Evolutionary conservation across 1,140 invertebrate species (phyloP), one percentile per base, ranked within the genome.

Genomic region (Scaptodrosophila lebanonensis): DNA sequence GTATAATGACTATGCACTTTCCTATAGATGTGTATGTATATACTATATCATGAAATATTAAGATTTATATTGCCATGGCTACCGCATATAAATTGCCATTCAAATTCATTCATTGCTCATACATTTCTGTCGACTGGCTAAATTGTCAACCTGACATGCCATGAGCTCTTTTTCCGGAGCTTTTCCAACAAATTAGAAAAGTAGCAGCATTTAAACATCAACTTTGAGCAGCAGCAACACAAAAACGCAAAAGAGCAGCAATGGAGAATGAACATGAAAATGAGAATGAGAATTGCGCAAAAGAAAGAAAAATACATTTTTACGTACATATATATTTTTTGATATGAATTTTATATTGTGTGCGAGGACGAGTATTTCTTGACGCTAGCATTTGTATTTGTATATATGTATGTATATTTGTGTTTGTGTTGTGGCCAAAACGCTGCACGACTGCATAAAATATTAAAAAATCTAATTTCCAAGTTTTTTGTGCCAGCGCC

Each of bases 381-480:
- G n/a, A n/a, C n/a, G n/a, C n/a, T n/a, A n/a, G n/a, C n/a, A n/a
- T n/a, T n/a, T n/a, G n/a, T n/a, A n/a, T n/a, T 25, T 25, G 22
- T 25, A 25, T 25, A 8, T 8, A 8, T 25, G 22, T 25, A 8
- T 25, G 22, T 25, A 8, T 25, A 25, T 25, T 43, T 57, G 65
- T 75, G 64, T 73, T 44, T 44, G 57, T 49, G 59, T 60, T 65
- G 45, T 57, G 48, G 52, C 71, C 69, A 75, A 50, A 76, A 65
- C 52, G 72, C 57, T 59, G 62, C 60, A 65, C 60, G 62, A 65
- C 57, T 65, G 63, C 53, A 76, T 77, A 67, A 76, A 76, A 76
- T 76, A 76, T 76, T 76, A 75, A 76, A 76, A 66, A 76, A 76
- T 76, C 72, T 76, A 76, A 76, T 76, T 76, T 76, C 71, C 62